Evolutionary conservation across 2,113 vertebrate genomes (phyloP).

Genomic region (Tricholaema leucomelas): DNA sequence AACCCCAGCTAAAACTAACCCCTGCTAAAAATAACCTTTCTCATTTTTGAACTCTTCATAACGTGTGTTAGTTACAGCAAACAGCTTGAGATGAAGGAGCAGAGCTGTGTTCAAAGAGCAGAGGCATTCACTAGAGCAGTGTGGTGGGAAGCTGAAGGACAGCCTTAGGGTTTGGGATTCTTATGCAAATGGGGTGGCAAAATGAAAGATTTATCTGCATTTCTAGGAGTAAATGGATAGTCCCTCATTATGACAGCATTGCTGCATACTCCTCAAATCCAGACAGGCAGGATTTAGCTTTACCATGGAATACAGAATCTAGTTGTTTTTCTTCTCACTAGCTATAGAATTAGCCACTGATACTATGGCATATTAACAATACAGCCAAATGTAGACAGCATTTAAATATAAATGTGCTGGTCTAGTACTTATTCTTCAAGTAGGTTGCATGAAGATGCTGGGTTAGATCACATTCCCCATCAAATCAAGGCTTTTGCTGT

Average conservation of each 20-base stretch:
- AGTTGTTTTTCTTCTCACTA: neutral
- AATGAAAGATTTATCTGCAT: neutral
- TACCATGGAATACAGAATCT: neutral
- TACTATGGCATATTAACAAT: neutral
- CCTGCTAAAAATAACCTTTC: neutral
- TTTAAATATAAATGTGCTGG: neutral
- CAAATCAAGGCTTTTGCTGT: neutral
- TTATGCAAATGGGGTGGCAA: neutral
- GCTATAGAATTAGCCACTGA: neutral
- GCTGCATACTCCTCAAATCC: fast-evolving
- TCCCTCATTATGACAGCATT: neutral
- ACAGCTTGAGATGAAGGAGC: neutral
- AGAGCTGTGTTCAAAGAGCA: neutral
- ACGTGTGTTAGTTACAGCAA: neutral
- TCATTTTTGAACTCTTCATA: neutral
- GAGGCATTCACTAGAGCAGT: fast-evolving
- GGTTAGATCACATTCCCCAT: neutral
- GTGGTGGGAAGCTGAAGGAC: neutral
- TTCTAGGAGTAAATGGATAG: neutral
- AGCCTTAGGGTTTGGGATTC: neutral
- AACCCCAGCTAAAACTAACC: neutral
- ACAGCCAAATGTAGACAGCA: neutral
- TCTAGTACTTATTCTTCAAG: neutral
- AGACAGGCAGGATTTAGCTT: neutral
- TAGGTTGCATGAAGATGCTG: neutral